Evolutionary conservation across 2,797 vertebrate genomes (phyloP), one percentile per base, ranked within the genome.

Genomic region (Crocodylus rhombifer): DNA sequence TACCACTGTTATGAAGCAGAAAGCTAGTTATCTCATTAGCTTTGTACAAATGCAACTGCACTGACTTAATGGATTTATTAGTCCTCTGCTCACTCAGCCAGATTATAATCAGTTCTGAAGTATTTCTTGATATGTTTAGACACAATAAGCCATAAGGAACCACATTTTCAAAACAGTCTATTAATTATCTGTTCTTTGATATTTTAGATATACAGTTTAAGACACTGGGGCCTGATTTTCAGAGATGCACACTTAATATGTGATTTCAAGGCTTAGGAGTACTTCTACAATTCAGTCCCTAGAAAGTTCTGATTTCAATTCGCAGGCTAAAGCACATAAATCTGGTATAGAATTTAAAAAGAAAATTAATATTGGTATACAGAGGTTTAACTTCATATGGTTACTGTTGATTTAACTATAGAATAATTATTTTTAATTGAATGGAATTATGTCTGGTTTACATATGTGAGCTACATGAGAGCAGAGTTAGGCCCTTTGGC

Each of bases 1-100:
- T 10, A 23, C 1, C 51, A 9, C 28, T 36, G 74, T 82, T 0
- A 0, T 51, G 42, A 82, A 56, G 6, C 17, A 55, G 14, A 4
- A 8, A 80, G 4, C 6, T 36, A 71, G 36, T 21, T 36, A 13
- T 71, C 18, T 21, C 67, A 36, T 69, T 13, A 11, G 67, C 21
- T 71, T 71, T 71, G 18, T n/a, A 25, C 23, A 18, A 42, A 14
- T 71, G 13, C 12, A 42, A 25, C 21, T 14, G 18, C 33, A 42
- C 42, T 71, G 14, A 71, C 8, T 71, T 51, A 26, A 73, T 73
- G 69, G 69, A 26, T 25, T 73, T 51, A 42, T 73, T 73, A 26
- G 14, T 73, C 23, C 25, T 51, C 25, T 25, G 26, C 36, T 42
- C 14, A 25, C 69, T 16, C 21, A 71, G 69, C 51, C 23, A 73